Conservation (phyloP, 2,797 vertebrate genomes). For the Dryobates pubescens region DNA sequence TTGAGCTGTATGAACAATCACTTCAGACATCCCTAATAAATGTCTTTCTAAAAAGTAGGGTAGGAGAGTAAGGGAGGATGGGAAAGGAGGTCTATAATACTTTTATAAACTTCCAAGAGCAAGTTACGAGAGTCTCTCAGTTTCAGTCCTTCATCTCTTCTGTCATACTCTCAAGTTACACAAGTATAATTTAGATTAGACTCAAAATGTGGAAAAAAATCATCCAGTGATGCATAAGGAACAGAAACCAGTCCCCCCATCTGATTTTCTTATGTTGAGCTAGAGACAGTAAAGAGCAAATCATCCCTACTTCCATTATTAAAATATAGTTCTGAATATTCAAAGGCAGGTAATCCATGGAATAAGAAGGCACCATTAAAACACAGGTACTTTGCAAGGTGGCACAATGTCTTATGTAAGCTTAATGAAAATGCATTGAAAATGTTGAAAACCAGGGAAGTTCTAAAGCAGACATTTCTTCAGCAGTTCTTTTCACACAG, state of each 20-base stretch:
- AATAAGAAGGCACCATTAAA: background rate
- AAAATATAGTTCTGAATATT: background rate
- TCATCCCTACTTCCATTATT: background rate
- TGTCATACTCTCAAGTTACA: background rate
- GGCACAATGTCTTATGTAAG: background rate
- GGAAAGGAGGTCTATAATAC: background rate
- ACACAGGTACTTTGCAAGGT: background rate
- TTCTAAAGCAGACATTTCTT: background rate
- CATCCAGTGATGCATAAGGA: constrained; percentile 20
- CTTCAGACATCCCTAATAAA: background rate
- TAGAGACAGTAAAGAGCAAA: background rate
- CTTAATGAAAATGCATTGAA: background rate
- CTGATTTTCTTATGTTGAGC: background rate
- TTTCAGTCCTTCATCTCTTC: background rate
- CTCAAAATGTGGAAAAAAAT: constrained; percentile 50
- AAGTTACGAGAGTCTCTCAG: background rate
- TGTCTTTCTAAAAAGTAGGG: background rate
- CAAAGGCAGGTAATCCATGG: background rate
- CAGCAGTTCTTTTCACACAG: background rate
- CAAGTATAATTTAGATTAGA: constrained; percentile 35
- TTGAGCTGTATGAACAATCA: background rate
- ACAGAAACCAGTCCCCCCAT: constrained; percentile 15
- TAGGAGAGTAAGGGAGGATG: background rate
- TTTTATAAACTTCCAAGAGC: constrained; percentile 11
- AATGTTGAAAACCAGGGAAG: background rate